Percentiles rank a stretch among this genome's conserved stretches.
phyloP scores from a whole-genome alignment of 2,113 vertebrate species.

The Lethenteron camtschaticum region DNA sequence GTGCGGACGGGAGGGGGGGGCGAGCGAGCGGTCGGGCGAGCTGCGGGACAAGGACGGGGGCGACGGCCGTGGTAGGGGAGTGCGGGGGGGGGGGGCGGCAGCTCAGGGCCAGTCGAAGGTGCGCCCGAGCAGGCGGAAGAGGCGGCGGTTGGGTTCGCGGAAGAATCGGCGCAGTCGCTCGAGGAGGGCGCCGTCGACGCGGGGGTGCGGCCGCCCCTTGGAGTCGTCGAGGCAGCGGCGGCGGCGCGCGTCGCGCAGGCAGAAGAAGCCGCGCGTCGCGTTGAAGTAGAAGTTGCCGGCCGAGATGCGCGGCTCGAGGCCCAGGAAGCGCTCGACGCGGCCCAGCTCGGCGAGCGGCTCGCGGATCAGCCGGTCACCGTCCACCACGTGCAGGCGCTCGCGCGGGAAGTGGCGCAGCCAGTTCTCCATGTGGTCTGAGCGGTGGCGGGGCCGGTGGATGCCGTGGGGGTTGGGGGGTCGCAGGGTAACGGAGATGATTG shows the following conservation, averaged over 20 bases:
- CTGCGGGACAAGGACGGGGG: too few species aligned
- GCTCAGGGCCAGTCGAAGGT: conserved; percentile 56
- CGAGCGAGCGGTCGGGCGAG: too few species aligned
- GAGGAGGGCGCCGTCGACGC: conserved; percentile 40
- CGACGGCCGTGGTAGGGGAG: too few species aligned
- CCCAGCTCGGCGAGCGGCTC: conserved; percentile 74
- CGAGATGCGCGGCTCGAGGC: conserved; percentile 56
- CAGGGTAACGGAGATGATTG: too few species aligned
- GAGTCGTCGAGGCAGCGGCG: conserved; percentile 79
- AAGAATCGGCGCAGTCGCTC: conserved; percentile 62
- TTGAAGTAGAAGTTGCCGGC: conserved; percentile 92
- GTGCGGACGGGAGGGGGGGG: too few species aligned
- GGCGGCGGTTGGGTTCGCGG: conserved; percentile 65
- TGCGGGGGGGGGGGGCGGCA: too few species aligned
- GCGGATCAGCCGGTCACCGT: conserved; percentile 63
- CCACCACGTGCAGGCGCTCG: conserved; percentile 55
- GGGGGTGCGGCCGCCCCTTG: conserved; percentile 69
- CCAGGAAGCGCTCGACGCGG: conserved; percentile 61
- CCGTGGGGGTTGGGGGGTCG: too few species aligned
- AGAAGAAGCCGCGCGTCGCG: conserved; percentile 86
- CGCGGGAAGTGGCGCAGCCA: conserved; percentile 67
- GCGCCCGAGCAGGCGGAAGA: conserved; percentile 67
- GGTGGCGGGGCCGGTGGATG: too few species aligned
- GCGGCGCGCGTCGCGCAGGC: conserved; percentile 50
- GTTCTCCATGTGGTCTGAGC: conserved; percentile 41